Base-by-base conservation (phyloP, 92 coral and sea anemone genomes). In the Metridium senile region DNA sequence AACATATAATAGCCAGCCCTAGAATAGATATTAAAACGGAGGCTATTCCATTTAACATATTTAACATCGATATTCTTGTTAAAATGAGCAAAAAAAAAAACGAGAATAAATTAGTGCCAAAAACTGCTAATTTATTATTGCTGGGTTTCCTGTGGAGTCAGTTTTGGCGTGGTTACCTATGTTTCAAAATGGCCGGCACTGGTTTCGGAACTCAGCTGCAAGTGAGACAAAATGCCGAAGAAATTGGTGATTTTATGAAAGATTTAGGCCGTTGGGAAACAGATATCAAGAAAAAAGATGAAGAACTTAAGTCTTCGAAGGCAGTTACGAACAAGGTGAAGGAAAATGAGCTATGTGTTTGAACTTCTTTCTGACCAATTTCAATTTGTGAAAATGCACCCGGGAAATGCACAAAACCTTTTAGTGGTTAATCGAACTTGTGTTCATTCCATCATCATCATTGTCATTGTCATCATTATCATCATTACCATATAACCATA, bases 141-240 rank as follows among this genome's bases (percentile, higher is more conserved):
- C 4, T 31, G 72, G 81, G 72, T 6, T 62, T 16, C 81, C 81
- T 75, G 71, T 75, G 71, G 35, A 22, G 16, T 0, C 25, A 21
- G 22, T 4, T 17, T 8, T 51, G 78, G 31, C 29, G 62, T 35
- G 71, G 81, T 31, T 75, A 63, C 81, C 30, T 11, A 39, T 39
- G 49, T 39, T 39, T 39, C 69, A 94, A 94, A 68, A 96, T 96
- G 99, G 99, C 97, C 93, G 87, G 72, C 76, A 78, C 65, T 66
- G 93, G 93, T 11, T 67, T 96, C 75, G 85, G 86, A 6, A 25
- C 92, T 77, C 99, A 96, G 68, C 47, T 87, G 62, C 82, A 85
- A 68, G 89, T 96, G 66, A 89, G 98, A 7, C 97, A 92, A 89
- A 92, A 96, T 79, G 87, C 95, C 11, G 93, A 88, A 32, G 99